Evolutionary conservation across 2,888 invertebrate genomes (phyloP).

Genomic region (Salticus scenicus): DNA sequence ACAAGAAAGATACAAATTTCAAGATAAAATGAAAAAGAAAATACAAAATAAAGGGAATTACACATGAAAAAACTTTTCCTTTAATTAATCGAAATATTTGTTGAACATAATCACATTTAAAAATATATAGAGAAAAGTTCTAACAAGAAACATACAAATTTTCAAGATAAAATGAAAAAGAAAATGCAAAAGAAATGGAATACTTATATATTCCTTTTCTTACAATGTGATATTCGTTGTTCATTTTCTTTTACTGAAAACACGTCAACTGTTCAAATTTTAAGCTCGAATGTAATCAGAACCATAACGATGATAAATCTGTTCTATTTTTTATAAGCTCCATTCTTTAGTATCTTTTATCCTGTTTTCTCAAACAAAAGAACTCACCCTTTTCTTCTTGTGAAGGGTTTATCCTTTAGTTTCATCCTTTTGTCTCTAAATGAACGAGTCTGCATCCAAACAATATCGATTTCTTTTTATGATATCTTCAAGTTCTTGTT

Average conservation of each 20-base stretch:
- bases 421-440: not conserved
- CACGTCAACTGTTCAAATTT: not conserved
- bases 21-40: too few relatives aligned
- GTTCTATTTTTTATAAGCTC: not conserved
- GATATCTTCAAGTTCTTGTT: not conserved
- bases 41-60: too few relatives aligned
- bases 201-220: too few relatives aligned
- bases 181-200: too few relatives aligned
- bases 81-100: too few relatives aligned
- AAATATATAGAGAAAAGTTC: too few relatives aligned
- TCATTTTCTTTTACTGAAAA: not conserved
- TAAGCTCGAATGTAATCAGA: not conserved
- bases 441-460: conserved; percentile 2
- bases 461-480: conserved; percentile 4
- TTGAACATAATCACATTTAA: too few relatives aligned
- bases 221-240: too few relatives aligned
- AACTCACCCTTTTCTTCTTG: not conserved
- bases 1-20: too few relatives aligned
- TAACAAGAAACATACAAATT: too few relatives aligned
- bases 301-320: conserved; percentile 6
- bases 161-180: too few relatives aligned
- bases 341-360: not conserved
- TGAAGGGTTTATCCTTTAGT: not conserved
- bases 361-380: not conserved
- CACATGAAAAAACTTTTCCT: too few relatives aligned